Evolutionary conservation across 2,113 vertebrate species (phyloP).

Genomic region (Malurus melanocephalus): DNA sequence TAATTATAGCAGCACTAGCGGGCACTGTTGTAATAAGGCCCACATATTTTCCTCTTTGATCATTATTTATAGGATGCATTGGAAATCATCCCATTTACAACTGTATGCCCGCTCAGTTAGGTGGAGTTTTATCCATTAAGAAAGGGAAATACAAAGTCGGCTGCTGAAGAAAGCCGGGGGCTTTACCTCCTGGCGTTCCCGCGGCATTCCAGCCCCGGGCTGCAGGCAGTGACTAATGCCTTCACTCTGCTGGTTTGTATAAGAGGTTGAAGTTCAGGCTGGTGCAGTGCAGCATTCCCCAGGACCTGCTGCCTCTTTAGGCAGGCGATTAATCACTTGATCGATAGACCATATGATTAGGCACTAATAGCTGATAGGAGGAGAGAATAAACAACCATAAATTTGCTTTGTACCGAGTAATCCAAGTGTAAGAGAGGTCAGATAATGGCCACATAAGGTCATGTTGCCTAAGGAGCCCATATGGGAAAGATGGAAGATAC

Average conservation of each 20-base stretch:
- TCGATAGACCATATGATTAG: constrained; percentile 89
- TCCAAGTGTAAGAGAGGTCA: constrained; percentile 82
- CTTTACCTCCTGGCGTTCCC: constrained; percentile 70
- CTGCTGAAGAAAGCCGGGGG: constrained; percentile 53
- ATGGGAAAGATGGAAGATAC: constrained; percentile 68
- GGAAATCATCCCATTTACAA: constrained; percentile 68
- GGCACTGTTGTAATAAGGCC: constrained; percentile 67
- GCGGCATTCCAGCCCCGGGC: constrained; percentile 40
- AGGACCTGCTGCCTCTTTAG: constrained; percentile 77
- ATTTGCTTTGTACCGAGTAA: constrained; percentile 80
- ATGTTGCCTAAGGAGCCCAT: constrained; percentile 70
- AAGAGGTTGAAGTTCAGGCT: constrained; percentile 79
- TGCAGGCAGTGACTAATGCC: constrained; percentile 73
- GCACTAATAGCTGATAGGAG: constrained; percentile 84
- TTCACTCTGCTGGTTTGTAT: constrained; percentile 73
- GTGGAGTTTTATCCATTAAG: constrained; percentile 65
- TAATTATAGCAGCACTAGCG: constrained; percentile 69
- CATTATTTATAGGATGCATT: constrained; percentile 69
- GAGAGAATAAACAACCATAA: constrained; percentile 81
- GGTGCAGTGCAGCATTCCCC: constrained; percentile 74
- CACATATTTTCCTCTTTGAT: constrained; percentile 68
- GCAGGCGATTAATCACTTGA: constrained; percentile 88
- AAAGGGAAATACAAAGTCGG: constrained; percentile 63
- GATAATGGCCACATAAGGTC: constrained; percentile 78
- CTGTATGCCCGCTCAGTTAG: constrained; percentile 47